These are phyloP conservation scores for Cryptotermes secundus DNA, from an alignment of 1,140 invertebrate species.

Conservation along the genomic window DNA sequence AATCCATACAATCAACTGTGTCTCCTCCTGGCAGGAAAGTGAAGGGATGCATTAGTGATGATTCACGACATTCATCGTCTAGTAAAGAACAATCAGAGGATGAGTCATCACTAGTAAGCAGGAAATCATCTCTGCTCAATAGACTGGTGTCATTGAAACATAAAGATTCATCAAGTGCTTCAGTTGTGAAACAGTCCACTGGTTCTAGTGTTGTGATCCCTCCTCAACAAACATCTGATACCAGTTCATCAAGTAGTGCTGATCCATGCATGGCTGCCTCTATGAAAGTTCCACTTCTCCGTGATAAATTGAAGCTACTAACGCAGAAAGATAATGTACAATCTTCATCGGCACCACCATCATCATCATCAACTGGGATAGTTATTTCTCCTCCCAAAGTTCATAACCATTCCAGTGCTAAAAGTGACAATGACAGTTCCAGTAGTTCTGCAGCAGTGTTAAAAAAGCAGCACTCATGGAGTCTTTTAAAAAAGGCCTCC, in stretches of 20 bases:
- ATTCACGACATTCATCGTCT: neutral
- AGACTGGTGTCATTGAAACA: constrained; percentile 15
- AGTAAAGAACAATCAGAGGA: constrained; percentile 26
- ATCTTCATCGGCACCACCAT: neutral
- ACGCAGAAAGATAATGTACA: neutral
- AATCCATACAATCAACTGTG: neutral
- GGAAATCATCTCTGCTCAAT: neutral
- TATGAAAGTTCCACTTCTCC: neutral
- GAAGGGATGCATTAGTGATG: neutral
- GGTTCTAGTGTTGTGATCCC: no score
- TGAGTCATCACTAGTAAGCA: neutral
- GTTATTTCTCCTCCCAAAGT: neutral
- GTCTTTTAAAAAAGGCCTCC: constrained; percentile 13
- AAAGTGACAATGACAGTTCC: neutral
- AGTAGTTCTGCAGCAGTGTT: neutral
- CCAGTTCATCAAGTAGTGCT: neutral
- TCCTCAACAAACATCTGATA: no score
- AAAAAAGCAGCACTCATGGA: constrained; percentile 24
- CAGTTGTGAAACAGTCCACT: neutral
- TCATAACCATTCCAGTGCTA: neutral
- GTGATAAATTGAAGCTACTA: neutral
- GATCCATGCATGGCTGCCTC: neutral
- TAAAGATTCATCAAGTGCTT: neutral
- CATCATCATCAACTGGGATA: neutral
- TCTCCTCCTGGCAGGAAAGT: neutral